These are phyloP conservation scores for Papilio xuthus DNA, from an alignment of 1,140 invertebrate genomes.

Conservation along the genomic window DNA sequence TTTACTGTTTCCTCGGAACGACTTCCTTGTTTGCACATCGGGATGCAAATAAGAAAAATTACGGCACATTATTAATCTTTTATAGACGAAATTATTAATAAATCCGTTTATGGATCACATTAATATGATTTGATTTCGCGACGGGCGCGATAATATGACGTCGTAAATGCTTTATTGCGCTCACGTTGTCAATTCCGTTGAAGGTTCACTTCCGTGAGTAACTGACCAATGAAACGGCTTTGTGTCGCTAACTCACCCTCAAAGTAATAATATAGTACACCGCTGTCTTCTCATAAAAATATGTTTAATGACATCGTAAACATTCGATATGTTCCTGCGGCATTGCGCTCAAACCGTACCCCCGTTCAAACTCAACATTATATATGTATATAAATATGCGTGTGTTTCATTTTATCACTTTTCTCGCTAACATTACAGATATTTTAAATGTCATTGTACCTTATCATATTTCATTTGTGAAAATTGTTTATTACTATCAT, in stretches of 20 bases:
- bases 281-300: constrained; percentile 77
- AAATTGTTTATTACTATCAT: neutral
- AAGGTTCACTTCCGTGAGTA: constrained; percentile 64
- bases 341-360: constrained; percentile 65
- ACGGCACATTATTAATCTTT: constrained; percentile 33
- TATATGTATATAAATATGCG: constrained; percentile 71
- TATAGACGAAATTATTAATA: constrained; percentile 46
- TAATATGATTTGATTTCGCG: constrained; percentile 52
- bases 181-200: constrained; percentile 69
- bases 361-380: constrained; percentile 61
- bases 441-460: constrained; percentile 46
- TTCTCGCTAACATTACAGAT: constrained; percentile 59
- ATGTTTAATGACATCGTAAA: constrained; percentile 80
- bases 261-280: constrained; percentile 68
- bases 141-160: constrained; percentile 54
- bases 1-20: constrained; percentile 42
- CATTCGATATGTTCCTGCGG: constrained; percentile 69
- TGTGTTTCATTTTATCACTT: constrained; percentile 72
- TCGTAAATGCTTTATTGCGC: constrained; percentile 69
- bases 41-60: constrained; percentile 36
- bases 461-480: neutral
- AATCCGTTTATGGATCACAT: constrained; percentile 55
- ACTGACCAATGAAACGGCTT: constrained; percentile 70
- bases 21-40: constrained; percentile 34
- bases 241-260: constrained; percentile 60